phyloP scores from a whole-genome alignment of 2,797 vertebrate genomes.

The Lagodon rhomboides region DNA sequence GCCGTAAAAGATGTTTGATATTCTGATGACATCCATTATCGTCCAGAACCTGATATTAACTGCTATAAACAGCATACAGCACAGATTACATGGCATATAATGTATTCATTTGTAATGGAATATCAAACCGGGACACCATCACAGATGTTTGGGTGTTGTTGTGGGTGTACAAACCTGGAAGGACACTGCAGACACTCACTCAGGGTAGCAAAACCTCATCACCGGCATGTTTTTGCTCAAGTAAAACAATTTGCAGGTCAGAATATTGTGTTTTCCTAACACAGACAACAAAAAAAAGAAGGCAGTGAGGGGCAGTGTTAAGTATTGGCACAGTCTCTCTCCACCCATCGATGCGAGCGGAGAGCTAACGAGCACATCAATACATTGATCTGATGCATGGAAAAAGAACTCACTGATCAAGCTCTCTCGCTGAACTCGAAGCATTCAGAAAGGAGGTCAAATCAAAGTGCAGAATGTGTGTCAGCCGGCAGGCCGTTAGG shows the following conservation, averaged over 20 bases:
- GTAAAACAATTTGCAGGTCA: neutral
- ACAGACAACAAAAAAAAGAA: too few relatives aligned
- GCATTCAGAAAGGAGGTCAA: constrained; percentile 12
- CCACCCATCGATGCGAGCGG: too few relatives aligned
- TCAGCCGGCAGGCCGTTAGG: neutral
- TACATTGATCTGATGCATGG: neutral
- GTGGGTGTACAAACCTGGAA: too few relatives aligned
- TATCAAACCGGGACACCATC: too few relatives aligned
- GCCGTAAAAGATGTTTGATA: too few relatives aligned
- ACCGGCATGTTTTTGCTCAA: too few relatives aligned
- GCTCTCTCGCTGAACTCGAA: neutral
- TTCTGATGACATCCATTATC: too few relatives aligned
- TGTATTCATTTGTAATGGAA: neutral
- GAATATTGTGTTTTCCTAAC: neutral
- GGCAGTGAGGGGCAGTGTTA: too few relatives aligned
- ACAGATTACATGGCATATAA: neutral
- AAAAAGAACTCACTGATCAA: neutral
- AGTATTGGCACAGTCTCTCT: too few relatives aligned
- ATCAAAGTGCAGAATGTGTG: constrained; percentile 6
- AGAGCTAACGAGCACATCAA: neutral
- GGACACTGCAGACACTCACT: too few relatives aligned
- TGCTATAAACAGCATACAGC: neutral
- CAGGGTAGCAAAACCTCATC: too few relatives aligned
- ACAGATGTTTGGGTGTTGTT: too few relatives aligned
- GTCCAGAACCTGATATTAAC: neutral